A percentile compares a stretch with the other conserved stretches of the same genome.
Conservation (phyloP, 2,797 vertebrate species). For the Halcyon leucocephala region DNA sequence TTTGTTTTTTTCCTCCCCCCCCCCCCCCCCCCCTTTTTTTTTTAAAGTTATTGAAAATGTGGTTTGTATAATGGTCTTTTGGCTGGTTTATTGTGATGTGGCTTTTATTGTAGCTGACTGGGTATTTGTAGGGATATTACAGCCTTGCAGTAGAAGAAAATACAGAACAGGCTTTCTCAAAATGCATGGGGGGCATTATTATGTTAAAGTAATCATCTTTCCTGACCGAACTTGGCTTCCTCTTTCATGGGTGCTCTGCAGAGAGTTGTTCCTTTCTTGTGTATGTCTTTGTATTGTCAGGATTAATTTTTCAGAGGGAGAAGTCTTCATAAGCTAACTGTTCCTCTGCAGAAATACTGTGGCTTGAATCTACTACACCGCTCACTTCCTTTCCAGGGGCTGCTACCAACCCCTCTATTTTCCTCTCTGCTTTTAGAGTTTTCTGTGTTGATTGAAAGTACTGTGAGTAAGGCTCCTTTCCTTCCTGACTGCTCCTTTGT, state of each 20-base stretch:
- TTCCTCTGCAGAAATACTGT: background rate
- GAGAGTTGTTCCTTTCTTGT: conserved; percentile 19
- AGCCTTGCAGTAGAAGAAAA: background rate
- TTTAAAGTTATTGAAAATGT: background rate
- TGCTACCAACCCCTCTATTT: background rate
- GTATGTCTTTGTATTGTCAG: background rate
- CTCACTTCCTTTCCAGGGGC: background rate
- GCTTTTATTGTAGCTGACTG: conserved; percentile 27
- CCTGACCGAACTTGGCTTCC: background rate
- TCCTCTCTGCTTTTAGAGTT: background rate
- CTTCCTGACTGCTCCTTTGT: background rate
- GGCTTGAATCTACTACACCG: background rate
- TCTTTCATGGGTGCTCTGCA: conserved; percentile 15
- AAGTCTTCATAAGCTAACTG: background rate
- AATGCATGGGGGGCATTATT: conserved; percentile 15
- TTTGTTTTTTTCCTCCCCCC: no score
- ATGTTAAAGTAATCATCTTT: conserved; percentile 43
- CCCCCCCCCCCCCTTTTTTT: background rate
- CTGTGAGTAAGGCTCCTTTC: background rate
- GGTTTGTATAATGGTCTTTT: conserved; percentile 23
- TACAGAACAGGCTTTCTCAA: background rate
- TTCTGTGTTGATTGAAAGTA: background rate
- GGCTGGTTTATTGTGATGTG: conserved; percentile 25
- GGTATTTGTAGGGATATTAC: conserved; percentile 13
- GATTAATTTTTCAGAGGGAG: conserved; percentile 33